Base-by-base conservation (phyloP, 2,113 vertebrate genomes). In the Mastomys coucha region DNA sequence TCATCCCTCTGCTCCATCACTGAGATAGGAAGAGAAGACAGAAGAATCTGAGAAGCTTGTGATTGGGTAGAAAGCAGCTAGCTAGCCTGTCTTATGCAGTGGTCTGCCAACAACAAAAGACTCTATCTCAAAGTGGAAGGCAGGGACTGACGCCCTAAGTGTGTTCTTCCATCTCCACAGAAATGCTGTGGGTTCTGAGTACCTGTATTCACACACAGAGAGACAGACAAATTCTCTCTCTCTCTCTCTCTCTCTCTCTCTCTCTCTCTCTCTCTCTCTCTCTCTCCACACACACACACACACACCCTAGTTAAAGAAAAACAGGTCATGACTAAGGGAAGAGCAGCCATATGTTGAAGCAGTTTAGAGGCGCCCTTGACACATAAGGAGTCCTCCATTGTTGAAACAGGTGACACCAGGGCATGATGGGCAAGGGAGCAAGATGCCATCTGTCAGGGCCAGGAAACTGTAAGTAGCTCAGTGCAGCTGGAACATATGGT, bases 361-460 rank as follows among this genome's bases (percentile, higher is more conserved):
- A 14, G 20, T 60, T 63, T 58, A 72, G 73, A 85, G 4, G 13
- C 17, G 16, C 24, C 73, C 70, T 93, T 88, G 92, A 95, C 78
- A 82, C 45, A 16, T 9, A 81, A 73, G 90, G 39, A 70, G 10
- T 7, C 45, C 67, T n/a, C 45, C 45, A 10, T 69, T n/a, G 63
- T 2, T 6, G 65, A 91, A 91, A 91, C 82, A 95, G 89, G 89
- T 91, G 82, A 72, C 9, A 1, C 24, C 33, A 92, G 53, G 77
- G 33, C 42, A 13, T 49, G 75, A 51, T 9, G 82, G 56, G 89
- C 42, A 13, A 45, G 75, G 56, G 70, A 65, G 69, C 28, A 78
- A 96, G 87, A 73, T 91, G 94, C 49, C 94, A 75, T 91, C 84
- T 95, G 96, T 84, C 89, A 87, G 28, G 49, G 82, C 65, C 78